Base-by-base conservation (phyloP, 2,888 invertebrate species). In the Drosophila macrospina region DNA sequence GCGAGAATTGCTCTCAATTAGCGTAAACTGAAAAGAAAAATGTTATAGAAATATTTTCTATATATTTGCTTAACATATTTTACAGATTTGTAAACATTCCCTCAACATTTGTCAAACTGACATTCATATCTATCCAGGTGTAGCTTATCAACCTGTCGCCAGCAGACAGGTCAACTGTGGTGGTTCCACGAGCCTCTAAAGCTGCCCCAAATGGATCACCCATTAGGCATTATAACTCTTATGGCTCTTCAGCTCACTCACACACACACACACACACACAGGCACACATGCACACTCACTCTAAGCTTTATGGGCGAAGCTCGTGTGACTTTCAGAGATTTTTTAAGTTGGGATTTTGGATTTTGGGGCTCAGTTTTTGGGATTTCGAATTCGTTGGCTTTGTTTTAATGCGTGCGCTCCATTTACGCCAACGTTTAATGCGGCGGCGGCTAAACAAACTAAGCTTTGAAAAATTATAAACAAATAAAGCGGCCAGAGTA, bases 391-490 rank as follows among this genome's bases (percentile, higher is more conserved):
- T 61, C 55, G 56, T 37, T 42, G 20, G 45, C 54, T 69, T 64
- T 59, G 45, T 78, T 78, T 75, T 82, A 67, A 66, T 78, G 70
- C 78, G 77, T 85, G 64, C 75, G 88, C 89, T 85, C 77, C 82
- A 89, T 76, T 89, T 85, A 74, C 70, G 74, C 74, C 74, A 70
- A 74, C 75, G 63, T 69, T 60, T 62, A 56, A 71, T 36, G 64
- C 56, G 51, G 26, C 41, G 55, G 32, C 50, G 63, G 59, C 62
- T 44, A 30, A 51, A 45, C 62, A 78, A 77, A 60, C 75, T 78
- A 83, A 79, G 88, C 83, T 82, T 88, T 86, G 82, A 88, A 83
- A 82, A 82, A 88, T 82, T 88, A 86, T 86, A 86, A 86, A 86
- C 82, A 82, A 82, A 82, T 88, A 76, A 83, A 78, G 47, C 36